These are phyloP conservation scores for Gryon sp. DNA, from an alignment of 1,140 invertebrate species.

Conservation along the genomic window DNA sequence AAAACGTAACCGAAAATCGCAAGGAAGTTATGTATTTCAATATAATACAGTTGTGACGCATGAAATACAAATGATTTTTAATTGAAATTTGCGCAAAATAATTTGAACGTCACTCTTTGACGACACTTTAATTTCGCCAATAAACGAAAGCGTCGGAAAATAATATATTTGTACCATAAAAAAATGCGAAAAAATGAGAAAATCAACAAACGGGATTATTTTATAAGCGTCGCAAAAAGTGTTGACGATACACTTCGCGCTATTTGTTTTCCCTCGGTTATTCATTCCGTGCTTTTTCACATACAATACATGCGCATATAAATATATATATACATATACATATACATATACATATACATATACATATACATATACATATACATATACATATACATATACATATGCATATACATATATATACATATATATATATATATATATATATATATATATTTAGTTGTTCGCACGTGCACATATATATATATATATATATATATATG, in stretches of 20 bases:
- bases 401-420: too few relatives aligned
- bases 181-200: conserved; percentile 50
- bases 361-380: conserved; percentile 40
- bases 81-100: conserved; percentile 50
- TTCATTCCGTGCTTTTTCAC: conserved; percentile 52
- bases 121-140: conserved; percentile 55
- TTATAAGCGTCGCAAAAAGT: conserved; percentile 59
- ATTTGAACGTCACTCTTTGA: conserved; percentile 56
- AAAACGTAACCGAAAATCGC: not conserved
- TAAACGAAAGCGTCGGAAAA: conserved; percentile 49
- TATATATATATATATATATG: too few relatives aligned
- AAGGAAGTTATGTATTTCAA: not conserved
- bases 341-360: conserved; percentile 38
- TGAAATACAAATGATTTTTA: conserved; percentile 43
- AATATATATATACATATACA: too few relatives aligned
- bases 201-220: conserved; percentile 56
- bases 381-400: conserved; percentile 47
- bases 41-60: not conserved
- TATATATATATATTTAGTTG: conserved; percentile 32
- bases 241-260: conserved; percentile 54
- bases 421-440: conserved; percentile 24
- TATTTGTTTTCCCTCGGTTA: conserved; percentile 50
- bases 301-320: conserved; percentile 9
- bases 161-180: conserved; percentile 47
- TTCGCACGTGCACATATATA: conserved; percentile 18